A percentile compares a stretch with the other conserved stretches of the same genome.
These are phyloP conservation scores for Mareca strepera DNA, from an alignment of 2,797 vertebrate genomes.

Conservation along the genomic window DNA sequence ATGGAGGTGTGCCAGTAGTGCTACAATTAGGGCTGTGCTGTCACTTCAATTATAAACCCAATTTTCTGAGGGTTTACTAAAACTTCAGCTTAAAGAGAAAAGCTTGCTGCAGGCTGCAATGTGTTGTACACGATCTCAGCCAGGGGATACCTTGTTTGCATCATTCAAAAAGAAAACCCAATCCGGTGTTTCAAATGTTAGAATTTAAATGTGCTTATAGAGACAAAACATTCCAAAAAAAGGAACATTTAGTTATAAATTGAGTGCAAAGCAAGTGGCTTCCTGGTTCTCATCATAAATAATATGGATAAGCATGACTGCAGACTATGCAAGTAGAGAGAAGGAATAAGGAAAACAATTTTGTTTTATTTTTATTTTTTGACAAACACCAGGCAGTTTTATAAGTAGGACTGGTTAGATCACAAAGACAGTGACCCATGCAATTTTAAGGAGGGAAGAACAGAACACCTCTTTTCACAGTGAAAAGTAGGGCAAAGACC, in stretches of 20 bases:
- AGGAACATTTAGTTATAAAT: not conserved
- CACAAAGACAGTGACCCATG: not conserved
- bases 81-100: constrained; percentile 57
- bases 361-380: not conserved
- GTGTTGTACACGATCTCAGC: constrained; percentile 23
- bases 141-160: constrained; percentile 39
- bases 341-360: not conserved
- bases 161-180: not conserved
- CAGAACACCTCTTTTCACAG: not conserved
- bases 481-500: not conserved
- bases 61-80: constrained; percentile 54
- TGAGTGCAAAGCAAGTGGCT: not conserved
- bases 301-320: not conserved
- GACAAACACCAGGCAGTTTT: not conserved
- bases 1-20: constrained; percentile 19
- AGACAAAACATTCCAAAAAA: not conserved
- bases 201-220: constrained; percentile 25
- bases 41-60: constrained; percentile 54
- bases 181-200: constrained; percentile 4
- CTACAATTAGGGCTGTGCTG: constrained; percentile 56
- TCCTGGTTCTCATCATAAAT: not conserved
- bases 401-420: not conserved
- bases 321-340: not conserved
- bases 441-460: not conserved
- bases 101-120: constrained; percentile 41